A percentile compares a stretch with the other conserved stretches of the same genome.
Evolutionary conservation across 2,797 vertebrate genomes (phyloP).

Genomic region (Pseudomugil gertrudae): DNA sequence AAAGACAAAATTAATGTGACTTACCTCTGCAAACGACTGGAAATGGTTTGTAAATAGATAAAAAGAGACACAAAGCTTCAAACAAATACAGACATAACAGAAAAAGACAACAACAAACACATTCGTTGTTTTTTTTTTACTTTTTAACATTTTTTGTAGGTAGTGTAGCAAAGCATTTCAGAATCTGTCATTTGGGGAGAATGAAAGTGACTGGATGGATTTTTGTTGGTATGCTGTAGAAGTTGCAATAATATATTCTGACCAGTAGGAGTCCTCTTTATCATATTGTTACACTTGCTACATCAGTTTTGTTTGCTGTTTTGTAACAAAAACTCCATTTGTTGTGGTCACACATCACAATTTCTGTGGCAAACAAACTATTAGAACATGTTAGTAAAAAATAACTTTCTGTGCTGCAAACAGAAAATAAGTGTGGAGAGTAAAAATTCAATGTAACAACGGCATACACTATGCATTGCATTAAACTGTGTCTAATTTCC

Average conservation of each 20-base stretch:
- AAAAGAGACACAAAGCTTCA: constrained; percentile 19
- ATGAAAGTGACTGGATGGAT: constrained; percentile 7
- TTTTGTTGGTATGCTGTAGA: not conserved
- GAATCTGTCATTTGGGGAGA: constrained; percentile 41
- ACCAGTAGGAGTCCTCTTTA: constrained; percentile 68
- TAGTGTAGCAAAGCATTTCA: constrained; percentile 19
- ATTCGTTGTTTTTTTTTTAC: too few relatives aligned
- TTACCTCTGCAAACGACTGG: constrained; percentile 35
- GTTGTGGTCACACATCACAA: not conserved
- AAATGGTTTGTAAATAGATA: constrained; percentile 16
- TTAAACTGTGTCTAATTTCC: not conserved
- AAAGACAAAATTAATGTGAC: too few relatives aligned
- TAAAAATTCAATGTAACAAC: not conserved
- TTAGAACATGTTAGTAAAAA: not conserved
- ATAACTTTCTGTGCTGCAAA: not conserved
- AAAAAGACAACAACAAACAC: not conserved
- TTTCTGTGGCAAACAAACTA: not conserved
- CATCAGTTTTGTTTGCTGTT: not conserved
- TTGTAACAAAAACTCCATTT: not conserved
- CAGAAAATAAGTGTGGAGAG: not conserved
- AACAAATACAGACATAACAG: not conserved
- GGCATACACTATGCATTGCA: too few relatives aligned
- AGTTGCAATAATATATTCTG: constrained; percentile 39
- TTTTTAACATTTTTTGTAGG: not conserved
- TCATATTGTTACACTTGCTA: constrained; percentile 12